Conservation (phyloP, 2,797 vertebrate genomes). For the Galagoides demidoff region DNA sequence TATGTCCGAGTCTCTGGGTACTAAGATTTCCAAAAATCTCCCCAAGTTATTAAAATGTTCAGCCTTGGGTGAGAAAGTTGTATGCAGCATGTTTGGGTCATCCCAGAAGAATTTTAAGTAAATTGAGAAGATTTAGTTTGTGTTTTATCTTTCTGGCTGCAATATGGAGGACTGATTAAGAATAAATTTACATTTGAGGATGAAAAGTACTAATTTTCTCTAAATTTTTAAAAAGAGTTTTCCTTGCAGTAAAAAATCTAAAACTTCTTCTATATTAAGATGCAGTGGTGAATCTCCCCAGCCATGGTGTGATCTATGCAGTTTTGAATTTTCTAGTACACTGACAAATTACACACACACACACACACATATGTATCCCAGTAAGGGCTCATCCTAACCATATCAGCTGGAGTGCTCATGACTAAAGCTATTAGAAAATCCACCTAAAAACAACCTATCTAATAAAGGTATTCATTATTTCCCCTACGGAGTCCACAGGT, state of each 20-base stretch:
- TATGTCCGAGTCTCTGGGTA: background rate
- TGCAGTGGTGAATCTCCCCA: background rate
- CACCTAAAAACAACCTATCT: background rate
- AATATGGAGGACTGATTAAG: background rate
- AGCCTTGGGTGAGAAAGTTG: background rate
- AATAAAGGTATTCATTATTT: background rate
- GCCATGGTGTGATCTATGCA: background rate
- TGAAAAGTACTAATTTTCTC: background rate
- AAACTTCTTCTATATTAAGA: background rate
- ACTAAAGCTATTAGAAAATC: background rate
- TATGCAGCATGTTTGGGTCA: background rate
- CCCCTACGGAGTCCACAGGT: background rate
- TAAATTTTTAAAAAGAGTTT: background rate
- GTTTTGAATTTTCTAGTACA: background rate
- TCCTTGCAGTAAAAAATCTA: background rate
- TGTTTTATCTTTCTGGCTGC: background rate
- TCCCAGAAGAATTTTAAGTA: background rate
- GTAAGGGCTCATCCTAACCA: background rate
- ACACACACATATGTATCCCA: background rate
- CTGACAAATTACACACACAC: background rate
- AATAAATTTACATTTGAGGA: background rate
- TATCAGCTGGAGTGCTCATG: background rate
- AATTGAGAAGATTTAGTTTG: background rate
- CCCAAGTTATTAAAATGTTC: constrained; percentile 15
- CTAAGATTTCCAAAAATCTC: background rate